Base-by-base conservation (phyloP, 2,797 vertebrate genomes). In the Muscicapa comitata region DNA sequence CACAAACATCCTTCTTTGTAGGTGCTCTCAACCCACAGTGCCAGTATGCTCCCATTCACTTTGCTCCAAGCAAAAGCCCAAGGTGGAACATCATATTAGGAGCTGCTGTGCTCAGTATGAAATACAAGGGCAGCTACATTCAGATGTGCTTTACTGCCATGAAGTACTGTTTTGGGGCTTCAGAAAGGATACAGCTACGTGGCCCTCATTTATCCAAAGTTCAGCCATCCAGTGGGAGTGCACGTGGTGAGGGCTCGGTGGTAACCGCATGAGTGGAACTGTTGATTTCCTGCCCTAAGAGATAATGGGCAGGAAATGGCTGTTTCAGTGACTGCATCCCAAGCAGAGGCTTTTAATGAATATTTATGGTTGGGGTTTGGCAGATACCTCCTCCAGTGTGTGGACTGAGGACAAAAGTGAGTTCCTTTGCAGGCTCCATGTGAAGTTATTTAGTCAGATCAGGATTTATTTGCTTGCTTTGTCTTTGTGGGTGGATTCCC, bases 321-420 rank as follows among this genome's bases (percentile, higher is more conserved):
- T 97, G 95, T 95, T 95, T 96, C 87, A 48, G 79, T 85, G 88
- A 96, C 91, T 94, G 94, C 85, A 93, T 94, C 94, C 90, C 90
- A 74, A 89, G 83, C 83, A 90, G 83, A 94, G 75, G 75, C 74
- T 92, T 95, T 94, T 88, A 96, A 96, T 96, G 91, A 97, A 95
- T 97, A 95, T 96, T 96, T 96, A 90, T 96, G 55, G 93, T 84
- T 94, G 82, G 76, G 92, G 88, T 94, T 96, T 95, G 95, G 93
- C 94, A 96, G 70, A 88, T 96, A 72, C 63, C 55, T 87, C 50
- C 86, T 93, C 67, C 57, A 75, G 86, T 86, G 79, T 96, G 92
- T 90, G 78, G 93, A 65, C 66, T n/a, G 47, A 86, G 82, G 95
- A 94, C 89, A 93, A 90, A 94, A 97, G 91, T 94, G 53, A 88